Evolutionary conservation across 1,140 invertebrate species (phyloP), one percentile per base, ranked within the genome.

Genomic region (Bombyx mandarina): DNA sequence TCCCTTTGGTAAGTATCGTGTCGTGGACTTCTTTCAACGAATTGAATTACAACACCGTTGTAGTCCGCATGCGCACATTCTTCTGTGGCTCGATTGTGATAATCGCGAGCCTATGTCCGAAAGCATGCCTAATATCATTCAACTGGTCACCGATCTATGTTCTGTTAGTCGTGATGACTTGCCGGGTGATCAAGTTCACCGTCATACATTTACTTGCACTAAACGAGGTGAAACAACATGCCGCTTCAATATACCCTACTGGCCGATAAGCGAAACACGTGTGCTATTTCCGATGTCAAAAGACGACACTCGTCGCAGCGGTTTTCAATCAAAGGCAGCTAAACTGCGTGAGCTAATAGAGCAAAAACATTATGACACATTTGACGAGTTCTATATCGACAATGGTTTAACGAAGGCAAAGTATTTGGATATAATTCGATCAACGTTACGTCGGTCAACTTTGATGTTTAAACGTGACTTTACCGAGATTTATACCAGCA

Each of bases 11-110:
- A n/a, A 52, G 52, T 54, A 54, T 26, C 35, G 9, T 42, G 50
- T 52, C 9, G 26, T 22, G 26, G 50, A 52, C 35, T 52, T 22
- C 35, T 52, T 52, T 26, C 26, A 22, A 22, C 50, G 50, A 53
- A 65, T 65, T 56, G 73, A 75, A 54, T 75, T 75, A 48, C 73
- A 71, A 53, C 63, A 73, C 61, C 55, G 62, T 7, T 70, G 68
- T 51, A 79, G 68, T 46, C 70, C 68, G 7, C 70, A 70, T 45
- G 65, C 61, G 12, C 70, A 73, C 45, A 68, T 70, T 54, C 45
- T 68, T 5, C 9, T 66, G 8, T 73, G 70, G 70, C 53, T 73
- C 3, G 45, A 69, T 12, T 54, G 65, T 50, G 69, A 46, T 54
- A 64, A 64, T 47, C 43, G 54, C 7, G 63, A 69, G 42, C 43